Percentiles rank a stretch among this genome's conserved stretches.
Evolutionary conservation across 1,140 invertebrate genomes (phyloP).

Genomic region (Cotesia chilonis): DNA sequence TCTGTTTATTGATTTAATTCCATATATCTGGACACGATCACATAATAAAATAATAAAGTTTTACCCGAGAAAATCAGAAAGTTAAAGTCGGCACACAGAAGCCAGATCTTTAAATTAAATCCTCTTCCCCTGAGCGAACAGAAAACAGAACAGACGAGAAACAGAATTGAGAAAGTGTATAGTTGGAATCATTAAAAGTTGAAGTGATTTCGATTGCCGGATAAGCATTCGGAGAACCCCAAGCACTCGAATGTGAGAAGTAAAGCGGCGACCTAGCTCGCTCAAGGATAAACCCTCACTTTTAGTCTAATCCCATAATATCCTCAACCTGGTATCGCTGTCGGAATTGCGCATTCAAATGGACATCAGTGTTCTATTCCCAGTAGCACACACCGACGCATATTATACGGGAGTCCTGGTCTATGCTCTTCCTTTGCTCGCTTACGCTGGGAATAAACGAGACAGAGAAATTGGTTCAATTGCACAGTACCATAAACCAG

Average conservation of each 20-base stretch:
- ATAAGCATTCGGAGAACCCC: too few species aligned
- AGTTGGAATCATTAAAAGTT: conserved; percentile 31
- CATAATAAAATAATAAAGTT: too few species aligned
- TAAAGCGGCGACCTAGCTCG: background rate
- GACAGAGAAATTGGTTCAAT: background rate
- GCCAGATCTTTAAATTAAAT: background rate
- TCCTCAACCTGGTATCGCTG: conserved; percentile 39
- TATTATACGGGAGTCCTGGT: background rate
- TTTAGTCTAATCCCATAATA: conserved; percentile 42
- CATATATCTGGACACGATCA: too few species aligned
- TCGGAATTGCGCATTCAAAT: conserved; percentile 52
- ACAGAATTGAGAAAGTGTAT: too few species aligned
- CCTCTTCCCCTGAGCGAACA: background rate
- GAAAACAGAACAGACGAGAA: too few species aligned
- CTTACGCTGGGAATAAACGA: background rate
- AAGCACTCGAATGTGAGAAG: background rate
- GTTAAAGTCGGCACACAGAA: too few species aligned
- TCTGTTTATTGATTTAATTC: too few species aligned
- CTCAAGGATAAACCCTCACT: conserved; percentile 3
- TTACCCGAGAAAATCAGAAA: too few species aligned
- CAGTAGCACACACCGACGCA: conserved; percentile 27
- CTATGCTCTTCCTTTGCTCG: too few species aligned
- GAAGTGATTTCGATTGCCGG: conserved; percentile 31
- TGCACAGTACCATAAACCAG: background rate
- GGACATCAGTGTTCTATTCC: conserved; percentile 45